These are phyloP conservation scores for Gorsachius magnificus DNA, from an alignment of 2,797 vertebrate genomes.

Conservation along the genomic window DNA sequence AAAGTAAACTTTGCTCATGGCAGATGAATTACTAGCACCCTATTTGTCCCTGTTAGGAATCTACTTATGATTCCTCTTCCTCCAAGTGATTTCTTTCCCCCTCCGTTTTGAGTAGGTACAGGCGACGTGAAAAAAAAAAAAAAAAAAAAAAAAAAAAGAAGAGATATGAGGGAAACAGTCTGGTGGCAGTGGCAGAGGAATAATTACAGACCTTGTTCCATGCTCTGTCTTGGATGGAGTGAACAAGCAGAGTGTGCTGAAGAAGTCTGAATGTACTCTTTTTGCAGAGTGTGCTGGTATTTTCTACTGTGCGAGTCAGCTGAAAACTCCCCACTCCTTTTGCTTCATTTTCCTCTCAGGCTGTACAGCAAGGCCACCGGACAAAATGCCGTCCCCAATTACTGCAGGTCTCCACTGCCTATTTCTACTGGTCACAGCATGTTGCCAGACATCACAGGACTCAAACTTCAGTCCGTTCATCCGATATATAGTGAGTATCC, in stretches of 20 bases:
- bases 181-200: neutral
- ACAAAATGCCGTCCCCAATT: conserved; percentile 42
- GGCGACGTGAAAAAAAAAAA: neutral
- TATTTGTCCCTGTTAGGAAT: neutral
- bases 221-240: neutral
- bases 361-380: neutral
- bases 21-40: neutral
- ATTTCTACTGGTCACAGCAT: conserved; percentile 38
- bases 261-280: neutral
- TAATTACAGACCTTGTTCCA: neutral
- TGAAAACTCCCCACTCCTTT: neutral
- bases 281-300: neutral
- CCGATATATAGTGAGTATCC: conserved; percentile 67
- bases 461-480: neutral
- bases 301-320: neutral
- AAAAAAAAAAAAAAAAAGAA: neutral
- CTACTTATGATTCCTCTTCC: neutral
- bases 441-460: conserved; percentile 14
- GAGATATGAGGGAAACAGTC: neutral
- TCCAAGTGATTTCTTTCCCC: neutral
- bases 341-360: conserved; percentile 52
- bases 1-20: neutral
- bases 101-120: neutral
- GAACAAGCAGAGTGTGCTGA: neutral
- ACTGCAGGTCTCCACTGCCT: conserved; percentile 29